phyloP scores from a whole-genome alignment of 2,888 invertebrate genomes.

The Pterostichus madidus region DNA sequence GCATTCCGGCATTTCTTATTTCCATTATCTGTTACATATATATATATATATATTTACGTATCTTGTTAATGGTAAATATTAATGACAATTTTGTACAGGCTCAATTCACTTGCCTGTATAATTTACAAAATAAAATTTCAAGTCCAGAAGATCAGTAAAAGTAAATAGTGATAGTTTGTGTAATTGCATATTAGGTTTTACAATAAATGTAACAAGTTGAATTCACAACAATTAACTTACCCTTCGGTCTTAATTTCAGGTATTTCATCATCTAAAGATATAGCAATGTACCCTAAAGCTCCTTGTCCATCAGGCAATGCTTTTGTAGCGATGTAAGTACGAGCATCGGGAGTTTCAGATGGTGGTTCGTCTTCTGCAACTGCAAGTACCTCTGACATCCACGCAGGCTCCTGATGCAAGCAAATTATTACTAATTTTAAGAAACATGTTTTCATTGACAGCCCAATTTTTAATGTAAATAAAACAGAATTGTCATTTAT shows the following conservation, averaged over 20 bases:
- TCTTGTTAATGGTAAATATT: too few species aligned
- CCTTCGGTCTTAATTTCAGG: constrained; percentile 73
- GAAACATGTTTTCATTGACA: neutral
- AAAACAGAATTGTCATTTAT: too few species aligned
- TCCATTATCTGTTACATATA: too few species aligned
- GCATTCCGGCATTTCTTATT: too few species aligned
- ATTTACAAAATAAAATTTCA: too few species aligned
- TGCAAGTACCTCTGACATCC: constrained; percentile 73
- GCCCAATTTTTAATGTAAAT: too few species aligned
- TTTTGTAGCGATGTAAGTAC: constrained; percentile 78
- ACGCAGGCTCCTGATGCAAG: constrained; percentile 71
- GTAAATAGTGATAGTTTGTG: too few species aligned
- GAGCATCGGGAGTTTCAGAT: constrained; percentile 71
- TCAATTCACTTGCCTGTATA: too few species aligned
- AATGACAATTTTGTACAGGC: too few species aligned
- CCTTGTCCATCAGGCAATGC: constrained; percentile 76
- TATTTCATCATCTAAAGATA: constrained; percentile 75
- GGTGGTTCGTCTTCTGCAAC: constrained; percentile 68
- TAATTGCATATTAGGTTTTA: too few species aligned
- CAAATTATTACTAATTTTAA: neutral
- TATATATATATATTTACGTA: too few species aligned
- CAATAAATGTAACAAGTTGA: neutral
- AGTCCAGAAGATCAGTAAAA: too few species aligned
- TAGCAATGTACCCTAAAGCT: constrained; percentile 77
- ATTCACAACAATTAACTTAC: constrained; percentile 67